Percentiles rank a stretch among this genome's conserved stretches.
Evolutionary conservation across 2,113 vertebrate genomes (phyloP).

Genomic region (Thunnus maccoyii): DNA sequence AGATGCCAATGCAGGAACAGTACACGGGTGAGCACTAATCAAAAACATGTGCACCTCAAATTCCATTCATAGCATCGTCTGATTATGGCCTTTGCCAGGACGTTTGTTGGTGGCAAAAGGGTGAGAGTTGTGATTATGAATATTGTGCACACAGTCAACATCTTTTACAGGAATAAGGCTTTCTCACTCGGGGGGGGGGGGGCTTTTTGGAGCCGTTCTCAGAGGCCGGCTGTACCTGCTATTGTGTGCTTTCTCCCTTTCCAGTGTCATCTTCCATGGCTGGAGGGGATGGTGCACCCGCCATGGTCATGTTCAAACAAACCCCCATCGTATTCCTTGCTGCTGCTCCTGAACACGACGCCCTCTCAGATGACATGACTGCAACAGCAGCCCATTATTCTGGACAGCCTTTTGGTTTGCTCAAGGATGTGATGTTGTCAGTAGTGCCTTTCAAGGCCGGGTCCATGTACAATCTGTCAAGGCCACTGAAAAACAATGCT

Average conservation of each 20-base stretch:
- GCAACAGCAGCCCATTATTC: conserved; percentile 75
- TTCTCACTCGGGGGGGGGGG: conserved; percentile 9
- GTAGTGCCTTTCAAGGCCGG: conserved; percentile 76
- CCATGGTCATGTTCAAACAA: conserved; percentile 80
- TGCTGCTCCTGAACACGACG: conserved; percentile 37
- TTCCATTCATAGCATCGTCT: conserved; percentile 64
- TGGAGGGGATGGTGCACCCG: conserved; percentile 52
- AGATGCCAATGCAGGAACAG: conserved; percentile 52
- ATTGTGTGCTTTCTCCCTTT: conserved; percentile 50
- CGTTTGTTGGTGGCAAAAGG: conserved; percentile 51
- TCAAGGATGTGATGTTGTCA: conserved; percentile 78
- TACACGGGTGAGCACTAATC: conserved; percentile 63
- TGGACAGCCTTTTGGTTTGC: conserved; percentile 66
- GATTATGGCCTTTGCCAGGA: conserved; percentile 64
- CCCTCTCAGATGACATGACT: conserved; percentile 76
- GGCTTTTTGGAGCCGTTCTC: conserved; percentile 26
- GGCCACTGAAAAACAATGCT: conserved; percentile 72
- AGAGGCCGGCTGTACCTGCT: conserved; percentile 44
- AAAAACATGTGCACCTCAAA: conserved; percentile 75
- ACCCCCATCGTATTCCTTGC: conserved; percentile 59
- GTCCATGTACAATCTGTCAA: conserved; percentile 68
- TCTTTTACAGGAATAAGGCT: conserved; percentile 44
- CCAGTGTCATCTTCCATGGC: conserved; percentile 75
- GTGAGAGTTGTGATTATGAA: conserved; percentile 37
- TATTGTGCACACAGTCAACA: conserved; percentile 46